Base-by-base conservation (phyloP, 2,888 invertebrate genomes). In the Machimus rusticus region DNA sequence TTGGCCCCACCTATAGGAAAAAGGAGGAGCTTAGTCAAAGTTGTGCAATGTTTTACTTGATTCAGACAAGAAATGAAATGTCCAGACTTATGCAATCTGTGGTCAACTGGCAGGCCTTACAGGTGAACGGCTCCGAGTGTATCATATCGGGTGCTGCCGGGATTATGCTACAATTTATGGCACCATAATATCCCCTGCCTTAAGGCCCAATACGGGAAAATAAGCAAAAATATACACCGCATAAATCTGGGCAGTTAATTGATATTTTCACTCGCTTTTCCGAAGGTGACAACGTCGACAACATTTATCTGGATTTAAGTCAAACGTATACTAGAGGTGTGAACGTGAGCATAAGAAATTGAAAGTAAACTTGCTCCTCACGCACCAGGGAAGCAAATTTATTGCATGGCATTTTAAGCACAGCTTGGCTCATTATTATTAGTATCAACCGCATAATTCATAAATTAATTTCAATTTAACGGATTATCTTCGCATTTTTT, bases 61-160 rank as follows among this genome's bases (percentile, higher is more conserved):
- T 66, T 66, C 51, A 23, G 39, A 84, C 57, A 74, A 84, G 84
- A 74, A 84, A 84, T 84, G 74, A 66, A 84, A 84, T 66, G 84
- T 84, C 84, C 84, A 84, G 84, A 84, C 84, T 84, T 84, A 84
- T 81, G 81, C 81, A 81, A 81, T 81, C 81, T 81, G 81, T 81
- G 81, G 81, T 43, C 55, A 31, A n/a, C n/a, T 66, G 46, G 51
- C 46, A 55, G 46, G 46, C 46, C 28, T 28, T 23, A 34, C 55
- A 81, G 81, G 81, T 81, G 55, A 81, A 81, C 31, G 31, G 51
- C 34, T 51, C 78, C 76, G 19, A 39, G 9, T 78, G 78, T 78
- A 78, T 78, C 43, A 78, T 39, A 78, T 78, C 78, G 43, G 78
- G 12, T 2, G 23, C n/a, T 78, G 43, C 37, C 12, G 19, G 78